Conservation (phyloP, 2,113 vertebrate genomes). For the Rhinolophus sinicus region DNA sequence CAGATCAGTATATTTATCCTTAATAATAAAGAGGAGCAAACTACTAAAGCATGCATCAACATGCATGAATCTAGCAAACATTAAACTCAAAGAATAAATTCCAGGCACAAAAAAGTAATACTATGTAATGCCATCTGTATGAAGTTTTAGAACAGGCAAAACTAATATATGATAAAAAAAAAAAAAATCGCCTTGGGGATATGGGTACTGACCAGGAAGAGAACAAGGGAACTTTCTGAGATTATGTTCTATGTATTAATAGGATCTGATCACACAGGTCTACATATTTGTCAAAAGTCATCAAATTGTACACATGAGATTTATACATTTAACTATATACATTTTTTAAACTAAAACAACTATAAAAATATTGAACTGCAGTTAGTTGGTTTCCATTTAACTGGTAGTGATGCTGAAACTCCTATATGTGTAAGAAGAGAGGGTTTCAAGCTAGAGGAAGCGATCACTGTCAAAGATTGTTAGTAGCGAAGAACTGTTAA, state of each 20-base stretch:
- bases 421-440: background rate
- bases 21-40: background rate
- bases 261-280: background rate
- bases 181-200: background rate
- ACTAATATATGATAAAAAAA: background rate
- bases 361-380: background rate
- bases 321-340: background rate
- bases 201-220: background rate
- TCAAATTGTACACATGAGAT: background rate
- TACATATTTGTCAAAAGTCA: background rate
- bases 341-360: background rate
- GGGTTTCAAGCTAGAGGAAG: background rate
- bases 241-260: background rate
- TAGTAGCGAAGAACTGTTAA: background rate
- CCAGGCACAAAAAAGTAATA: background rate
- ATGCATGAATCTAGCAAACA: background rate
- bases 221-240: background rate
- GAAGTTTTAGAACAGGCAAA: background rate
- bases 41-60: background rate
- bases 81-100: background rate
- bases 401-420: background rate
- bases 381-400: background rate
- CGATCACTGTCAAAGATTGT: background rate
- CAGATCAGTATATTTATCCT: background rate
- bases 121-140: background rate